These are phyloP conservation scores for Tachina lurida DNA, from an alignment of 2,888 invertebrate species.

Conservation along the genomic window DNA sequence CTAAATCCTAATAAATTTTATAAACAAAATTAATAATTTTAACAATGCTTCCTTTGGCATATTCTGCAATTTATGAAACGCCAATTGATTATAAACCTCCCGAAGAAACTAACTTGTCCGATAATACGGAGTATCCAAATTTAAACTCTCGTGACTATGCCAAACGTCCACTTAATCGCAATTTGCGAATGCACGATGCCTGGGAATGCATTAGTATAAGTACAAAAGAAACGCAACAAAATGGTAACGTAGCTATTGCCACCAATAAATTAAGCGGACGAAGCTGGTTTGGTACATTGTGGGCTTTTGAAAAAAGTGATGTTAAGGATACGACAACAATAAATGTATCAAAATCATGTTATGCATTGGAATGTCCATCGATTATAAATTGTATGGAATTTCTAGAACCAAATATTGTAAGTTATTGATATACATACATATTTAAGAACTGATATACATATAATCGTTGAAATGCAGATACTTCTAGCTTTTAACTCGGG, in stretches of 20 bases:
- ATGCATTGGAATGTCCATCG: constrained; percentile 76
- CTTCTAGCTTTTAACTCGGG: constrained; percentile 78
- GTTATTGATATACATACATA: constrained; percentile 38
- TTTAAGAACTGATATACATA: background rate
- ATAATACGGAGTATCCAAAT: constrained; percentile 81
- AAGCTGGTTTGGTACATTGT: constrained; percentile 80
- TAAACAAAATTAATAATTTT: background rate
- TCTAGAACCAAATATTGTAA: constrained; percentile 77
- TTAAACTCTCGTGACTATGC: constrained; percentile 81
- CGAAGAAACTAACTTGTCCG: constrained; percentile 76
- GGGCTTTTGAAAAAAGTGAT: constrained; percentile 78
- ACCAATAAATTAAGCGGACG: constrained; percentile 79
- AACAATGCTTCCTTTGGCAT: constrained; percentile 79
- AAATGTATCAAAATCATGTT: constrained; percentile 75
- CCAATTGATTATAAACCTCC: constrained; percentile 79
- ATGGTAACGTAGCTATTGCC: constrained; percentile 75
- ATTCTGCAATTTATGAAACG: constrained; percentile 75
- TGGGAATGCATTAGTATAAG: constrained; percentile 78
- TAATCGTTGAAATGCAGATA: constrained; percentile 53
- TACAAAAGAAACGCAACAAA: constrained; percentile 75
- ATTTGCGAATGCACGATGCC: constrained; percentile 77
- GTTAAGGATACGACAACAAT: constrained; percentile 68
- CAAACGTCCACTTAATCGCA: constrained; percentile 77
- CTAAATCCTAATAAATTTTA: background rate
- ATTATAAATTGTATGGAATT: constrained; percentile 79